Percentiles rank a stretch among this genome's conserved stretches.
These are phyloP conservation scores for Scortum barcoo DNA, from an alignment of 2,113 vertebrate species.

Conservation along the genomic window DNA sequence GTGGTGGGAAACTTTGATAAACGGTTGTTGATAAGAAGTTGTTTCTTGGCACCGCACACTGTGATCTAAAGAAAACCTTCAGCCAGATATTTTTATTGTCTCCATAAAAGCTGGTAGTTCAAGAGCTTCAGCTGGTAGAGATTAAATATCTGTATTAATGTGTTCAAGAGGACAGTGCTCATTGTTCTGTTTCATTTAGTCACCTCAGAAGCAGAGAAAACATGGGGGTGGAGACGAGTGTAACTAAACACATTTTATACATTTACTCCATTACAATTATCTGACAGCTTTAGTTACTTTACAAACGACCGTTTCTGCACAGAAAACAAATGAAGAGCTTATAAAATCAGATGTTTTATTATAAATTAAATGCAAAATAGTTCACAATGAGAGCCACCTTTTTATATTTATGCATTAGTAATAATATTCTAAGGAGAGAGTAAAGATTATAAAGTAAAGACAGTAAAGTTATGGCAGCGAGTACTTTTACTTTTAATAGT, in stretches of 20 bases:
- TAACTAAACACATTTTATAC: too few relatives aligned
- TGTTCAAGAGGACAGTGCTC: background rate
- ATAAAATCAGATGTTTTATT: too few relatives aligned
- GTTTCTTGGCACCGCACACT: background rate
- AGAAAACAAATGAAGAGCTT: too few relatives aligned
- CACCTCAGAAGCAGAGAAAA: background rate
- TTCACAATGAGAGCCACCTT: background rate
- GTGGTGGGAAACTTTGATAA: too few relatives aligned
- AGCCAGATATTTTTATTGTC: constrained; percentile 1
- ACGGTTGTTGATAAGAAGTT: background rate
- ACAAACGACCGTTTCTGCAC: too few relatives aligned
- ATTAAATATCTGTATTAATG: background rate
- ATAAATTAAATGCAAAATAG: background rate
- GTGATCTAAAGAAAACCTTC: background rate
- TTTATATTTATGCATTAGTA: background rate
- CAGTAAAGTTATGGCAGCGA: too few relatives aligned
- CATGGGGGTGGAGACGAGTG: too few relatives aligned
- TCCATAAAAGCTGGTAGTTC: background rate
- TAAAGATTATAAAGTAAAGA: too few relatives aligned
- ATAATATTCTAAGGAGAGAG: background rate
- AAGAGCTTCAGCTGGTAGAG: background rate
- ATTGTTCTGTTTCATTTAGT: background rate
- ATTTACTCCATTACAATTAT: too few relatives aligned
- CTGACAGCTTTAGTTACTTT: too few relatives aligned
- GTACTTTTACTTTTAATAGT: too few relatives aligned